A percentile compares a stretch with the other conserved stretches of the same genome.
phyloP scores from a whole-genome alignment of 2,888 invertebrate species.

The Caenorhabditis zanzibari region DNA sequence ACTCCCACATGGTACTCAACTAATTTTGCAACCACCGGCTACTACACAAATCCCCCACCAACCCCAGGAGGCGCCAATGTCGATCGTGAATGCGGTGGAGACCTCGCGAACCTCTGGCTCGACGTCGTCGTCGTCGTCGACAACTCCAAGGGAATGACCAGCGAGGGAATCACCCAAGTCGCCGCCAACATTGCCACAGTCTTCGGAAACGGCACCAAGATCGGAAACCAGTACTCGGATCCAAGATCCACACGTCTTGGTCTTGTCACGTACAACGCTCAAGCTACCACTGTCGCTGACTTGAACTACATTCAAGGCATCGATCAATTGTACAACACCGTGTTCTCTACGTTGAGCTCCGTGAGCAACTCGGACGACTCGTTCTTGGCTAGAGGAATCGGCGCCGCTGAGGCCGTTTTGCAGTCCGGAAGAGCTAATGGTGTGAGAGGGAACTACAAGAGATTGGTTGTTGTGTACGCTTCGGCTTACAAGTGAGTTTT shows the following conservation, averaged over 20 bases:
- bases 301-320: slow-evolving; percentile 39
- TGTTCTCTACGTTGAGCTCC: slow-evolving; percentile 23
- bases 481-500: slow-evolving; percentile 48
- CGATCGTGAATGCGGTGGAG: slow-evolving; percentile 48
- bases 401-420: slow-evolving; percentile 45
- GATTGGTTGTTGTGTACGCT: slow-evolving; percentile 51
- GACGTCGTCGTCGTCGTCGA: slow-evolving; percentile 63
- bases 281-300: slow-evolving; percentile 38
- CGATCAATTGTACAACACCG: slow-evolving; percentile 29
- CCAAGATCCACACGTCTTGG: slow-evolving; percentile 50
- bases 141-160: slow-evolving; percentile 60
- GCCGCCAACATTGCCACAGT: slow-evolving; percentile 57
- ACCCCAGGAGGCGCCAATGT: slow-evolving; percentile 27
- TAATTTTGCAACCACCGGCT: not conserved
- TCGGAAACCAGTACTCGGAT: slow-evolving; percentile 51
- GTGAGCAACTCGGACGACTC: slow-evolving; percentile 40
- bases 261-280: slow-evolving; percentile 51
- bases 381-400: slow-evolving; percentile 50
- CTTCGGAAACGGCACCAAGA: slow-evolving; percentile 55
- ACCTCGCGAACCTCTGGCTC: slow-evolving; percentile 53
- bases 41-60: not conserved
- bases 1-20: not conserved
- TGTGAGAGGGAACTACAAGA: slow-evolving; percentile 42
- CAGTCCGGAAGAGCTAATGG: slow-evolving; percentile 19
- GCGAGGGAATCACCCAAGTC: slow-evolving; percentile 32